A percentile compares a stretch with the other conserved stretches of the same genome.
Conservation (phyloP, 2,797 vertebrate species). For the Falco novaeseelandiae region DNA sequence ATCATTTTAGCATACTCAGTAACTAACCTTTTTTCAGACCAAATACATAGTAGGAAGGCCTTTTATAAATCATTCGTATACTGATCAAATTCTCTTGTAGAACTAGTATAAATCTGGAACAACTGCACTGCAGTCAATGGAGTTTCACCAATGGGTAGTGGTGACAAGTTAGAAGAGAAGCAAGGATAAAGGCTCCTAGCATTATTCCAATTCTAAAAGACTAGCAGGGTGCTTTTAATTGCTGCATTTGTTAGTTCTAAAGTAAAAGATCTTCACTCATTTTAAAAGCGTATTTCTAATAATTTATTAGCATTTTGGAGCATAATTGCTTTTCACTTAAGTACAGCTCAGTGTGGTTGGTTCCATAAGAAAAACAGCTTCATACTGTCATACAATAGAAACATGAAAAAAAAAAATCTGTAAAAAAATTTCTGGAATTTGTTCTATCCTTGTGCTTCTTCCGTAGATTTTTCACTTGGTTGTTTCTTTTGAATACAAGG, state of each 20-base stretch:
- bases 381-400: neutral
- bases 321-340: neutral
- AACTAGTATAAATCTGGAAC: neutral
- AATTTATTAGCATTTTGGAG: neutral
- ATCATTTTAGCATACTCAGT: neutral
- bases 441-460: conserved; percentile 59
- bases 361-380: conserved; percentile 8
- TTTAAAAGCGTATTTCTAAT: neutral
- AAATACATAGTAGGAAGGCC: neutral
- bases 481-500: conserved; percentile 76
- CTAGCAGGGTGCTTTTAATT: neutral
- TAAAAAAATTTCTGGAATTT: neutral
- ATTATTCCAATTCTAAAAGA: neutral
- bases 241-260: neutral
- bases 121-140: conserved; percentile 44
- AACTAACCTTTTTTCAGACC: neutral
- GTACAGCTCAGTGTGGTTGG: neutral
- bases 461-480: conserved; percentile 62
- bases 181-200: neutral
- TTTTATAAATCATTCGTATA: neutral
- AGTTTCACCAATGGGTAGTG: neutral
- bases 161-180: conserved; percentile 10
- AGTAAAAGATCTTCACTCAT: neutral
- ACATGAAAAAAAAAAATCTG: neutral
- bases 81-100: neutral